Percentiles rank a stretch among this genome's conserved stretches.
Evolutionary conservation across 2,797 vertebrate genomes (phyloP).

Genomic region (Sandelia bainsii): DNA sequence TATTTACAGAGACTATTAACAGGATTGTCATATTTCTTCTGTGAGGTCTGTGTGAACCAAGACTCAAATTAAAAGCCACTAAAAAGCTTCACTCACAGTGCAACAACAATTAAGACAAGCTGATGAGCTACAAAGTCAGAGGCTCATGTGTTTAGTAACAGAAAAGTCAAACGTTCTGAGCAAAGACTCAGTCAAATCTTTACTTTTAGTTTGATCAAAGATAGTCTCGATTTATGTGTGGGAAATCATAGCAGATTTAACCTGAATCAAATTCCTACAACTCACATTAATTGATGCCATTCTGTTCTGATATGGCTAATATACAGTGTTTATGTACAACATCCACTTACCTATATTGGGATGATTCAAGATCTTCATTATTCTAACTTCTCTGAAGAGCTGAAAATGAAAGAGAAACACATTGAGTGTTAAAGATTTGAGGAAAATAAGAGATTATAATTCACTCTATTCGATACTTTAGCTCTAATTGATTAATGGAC

Average conservation of each 20-base stretch:
- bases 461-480: not conserved
- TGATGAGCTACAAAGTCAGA: too few species aligned
- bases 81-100: not conserved
- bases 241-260: not conserved
- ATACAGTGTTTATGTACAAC: not conserved
- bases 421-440: not conserved
- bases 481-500: too few species aligned
- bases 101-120: not conserved
- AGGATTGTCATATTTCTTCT: not conserved
- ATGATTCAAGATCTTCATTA: constrained; percentile 99
- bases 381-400: constrained; percentile 99
- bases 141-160: too few species aligned
- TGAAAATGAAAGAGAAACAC: constrained; percentile 74
- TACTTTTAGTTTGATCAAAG: too few species aligned
- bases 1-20: not conserved
- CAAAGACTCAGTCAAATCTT: too few species aligned
- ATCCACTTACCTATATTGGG: constrained; percentile 95
- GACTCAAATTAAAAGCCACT: not conserved
- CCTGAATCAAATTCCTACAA: not conserved
- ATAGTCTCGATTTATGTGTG: not conserved
- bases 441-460: not conserved
- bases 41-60: not conserved
- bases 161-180: too few species aligned
- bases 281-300: not conserved
- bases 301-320: too few species aligned